These are phyloP conservation scores for Nephila pilipes DNA, from an alignment of 1,140 invertebrate species.

Conservation along the genomic window DNA sequence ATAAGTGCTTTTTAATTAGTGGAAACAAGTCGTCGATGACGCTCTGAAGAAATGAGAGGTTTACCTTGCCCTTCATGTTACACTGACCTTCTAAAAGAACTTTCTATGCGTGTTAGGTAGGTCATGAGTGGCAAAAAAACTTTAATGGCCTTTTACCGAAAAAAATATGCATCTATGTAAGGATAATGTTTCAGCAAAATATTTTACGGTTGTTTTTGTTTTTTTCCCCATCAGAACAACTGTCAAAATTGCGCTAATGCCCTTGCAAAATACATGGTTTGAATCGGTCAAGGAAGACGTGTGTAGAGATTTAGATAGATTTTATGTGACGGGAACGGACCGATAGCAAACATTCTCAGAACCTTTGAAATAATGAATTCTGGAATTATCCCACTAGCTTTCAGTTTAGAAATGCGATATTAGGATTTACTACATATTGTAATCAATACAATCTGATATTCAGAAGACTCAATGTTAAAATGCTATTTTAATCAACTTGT, in stretches of 20 bases:
- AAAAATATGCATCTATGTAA: not conserved
- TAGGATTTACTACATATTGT: no score
- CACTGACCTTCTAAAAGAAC: not conserved
- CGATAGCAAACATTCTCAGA: no score
- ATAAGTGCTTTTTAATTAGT: no score
- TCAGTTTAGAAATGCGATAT: no score
- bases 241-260: not conserved
- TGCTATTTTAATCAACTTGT: no score
- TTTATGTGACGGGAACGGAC: no score
- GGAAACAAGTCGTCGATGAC: no score
- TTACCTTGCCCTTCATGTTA: not conserved
- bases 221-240: not conserved
- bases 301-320: not conserved
- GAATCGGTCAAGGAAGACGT: not conserved
- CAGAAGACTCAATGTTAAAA: no score
- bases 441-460: no score
- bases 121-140: not conserved
- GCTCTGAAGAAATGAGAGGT: not conserved
- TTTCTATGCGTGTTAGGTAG: not conserved
- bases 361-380: no score
- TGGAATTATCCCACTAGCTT: no score
- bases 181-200: not conserved
- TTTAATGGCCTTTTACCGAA: not conserved
- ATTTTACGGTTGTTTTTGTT: not conserved
- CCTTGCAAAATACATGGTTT: not conserved